A percentile compares a stretch with the other conserved stretches of the same genome.
Evolutionary conservation across 2,113 vertebrate species (phyloP).

Genomic region (Albula glossodonta): DNA sequence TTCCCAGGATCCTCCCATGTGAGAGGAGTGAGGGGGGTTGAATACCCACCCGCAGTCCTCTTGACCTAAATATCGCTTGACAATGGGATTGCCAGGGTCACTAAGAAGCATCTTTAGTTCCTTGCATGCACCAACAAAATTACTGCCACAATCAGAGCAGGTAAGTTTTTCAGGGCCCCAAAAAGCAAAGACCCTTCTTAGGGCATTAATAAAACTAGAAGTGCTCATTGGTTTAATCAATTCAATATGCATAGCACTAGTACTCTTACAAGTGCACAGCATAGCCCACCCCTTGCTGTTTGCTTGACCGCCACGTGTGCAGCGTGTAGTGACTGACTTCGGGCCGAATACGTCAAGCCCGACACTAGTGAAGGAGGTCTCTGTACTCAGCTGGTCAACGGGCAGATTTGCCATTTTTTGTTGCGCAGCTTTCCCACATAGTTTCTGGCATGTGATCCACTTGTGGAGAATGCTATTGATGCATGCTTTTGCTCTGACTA

Average conservation of each 20-base stretch:
- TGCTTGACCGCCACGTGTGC: not conserved
- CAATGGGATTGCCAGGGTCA: not conserved
- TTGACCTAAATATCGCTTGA: not conserved
- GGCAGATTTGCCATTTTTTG: not conserved
- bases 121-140: not conserved
- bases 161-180: not conserved
- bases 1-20: not conserved
- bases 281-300: constrained; percentile 8
- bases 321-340: not conserved
- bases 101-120: not conserved
- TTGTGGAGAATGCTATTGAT: not conserved
- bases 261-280: not conserved
- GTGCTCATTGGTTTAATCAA: not conserved
- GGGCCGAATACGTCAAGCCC: not conserved
- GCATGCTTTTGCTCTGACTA: not conserved
- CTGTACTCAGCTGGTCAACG: not conserved
- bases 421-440: not conserved
- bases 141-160: not conserved
- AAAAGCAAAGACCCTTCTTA: not conserved
- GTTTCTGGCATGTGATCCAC: not conserved
- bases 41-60: not conserved
- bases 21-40: not conserved
- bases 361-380: not conserved
- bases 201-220: not conserved
- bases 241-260: not conserved